Evolutionary conservation across 2,797 vertebrate species (phyloP).

Genomic region (Tiaroga cobitis): DNA sequence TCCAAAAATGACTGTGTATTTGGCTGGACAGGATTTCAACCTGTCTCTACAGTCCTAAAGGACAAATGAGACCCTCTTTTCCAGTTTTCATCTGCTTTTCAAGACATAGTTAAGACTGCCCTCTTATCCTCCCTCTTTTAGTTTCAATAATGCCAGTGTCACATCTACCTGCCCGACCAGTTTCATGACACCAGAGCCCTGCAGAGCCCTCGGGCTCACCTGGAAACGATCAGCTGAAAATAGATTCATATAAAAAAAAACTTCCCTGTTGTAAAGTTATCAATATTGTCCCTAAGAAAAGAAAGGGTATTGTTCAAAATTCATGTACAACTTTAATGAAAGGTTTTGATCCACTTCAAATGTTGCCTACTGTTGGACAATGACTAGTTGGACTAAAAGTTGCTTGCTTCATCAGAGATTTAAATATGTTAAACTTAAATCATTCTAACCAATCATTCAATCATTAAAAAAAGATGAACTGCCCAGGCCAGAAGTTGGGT

Average conservation of each 20-base stretch:
- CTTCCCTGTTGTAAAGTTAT: neutral
- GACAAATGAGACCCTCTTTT: constrained; percentile 35
- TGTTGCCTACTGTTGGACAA: too few relatives aligned
- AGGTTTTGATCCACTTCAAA: too few relatives aligned
- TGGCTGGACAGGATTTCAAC: constrained; percentile 24
- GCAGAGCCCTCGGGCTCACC: constrained; percentile 39
- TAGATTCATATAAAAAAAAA: neutral
- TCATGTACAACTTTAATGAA: too few relatives aligned
- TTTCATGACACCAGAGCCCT: constrained; percentile 57
- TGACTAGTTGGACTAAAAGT: neutral
- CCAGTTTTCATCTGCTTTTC: constrained; percentile 43
- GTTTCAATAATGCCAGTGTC: constrained; percentile 56
- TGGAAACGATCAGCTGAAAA: constrained; percentile 49
- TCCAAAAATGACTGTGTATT: constrained; percentile 45
- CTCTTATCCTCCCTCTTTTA: constrained; percentile 12
- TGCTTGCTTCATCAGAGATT: neutral
- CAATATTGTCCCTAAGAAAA: neutral
- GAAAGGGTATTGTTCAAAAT: too few relatives aligned
- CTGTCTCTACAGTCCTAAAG: constrained; percentile 33
- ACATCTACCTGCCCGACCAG: constrained; percentile 70
- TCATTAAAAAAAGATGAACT: neutral
- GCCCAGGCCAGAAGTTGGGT: neutral
- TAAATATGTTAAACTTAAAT: neutral
- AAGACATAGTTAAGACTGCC: constrained; percentile 55
- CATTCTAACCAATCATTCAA: neutral